These are phyloP conservation scores for Bungarus multicinctus DNA, from an alignment of 2,113 vertebrate genomes.

Conservation along the genomic window DNA sequence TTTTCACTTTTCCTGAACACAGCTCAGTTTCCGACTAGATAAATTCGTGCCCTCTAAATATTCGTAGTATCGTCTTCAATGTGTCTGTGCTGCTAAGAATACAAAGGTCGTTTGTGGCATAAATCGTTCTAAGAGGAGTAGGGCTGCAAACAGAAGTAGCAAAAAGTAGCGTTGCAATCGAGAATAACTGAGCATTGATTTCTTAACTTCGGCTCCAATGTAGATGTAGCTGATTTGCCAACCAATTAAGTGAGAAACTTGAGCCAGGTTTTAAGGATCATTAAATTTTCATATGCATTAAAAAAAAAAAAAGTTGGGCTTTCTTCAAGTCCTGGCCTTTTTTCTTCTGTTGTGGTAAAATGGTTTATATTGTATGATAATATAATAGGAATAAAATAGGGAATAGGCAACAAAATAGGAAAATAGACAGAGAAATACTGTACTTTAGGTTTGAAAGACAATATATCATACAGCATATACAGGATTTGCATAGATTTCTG, in stretches of 20 bases:
- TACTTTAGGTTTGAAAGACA: background rate
- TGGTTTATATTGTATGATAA: background rate
- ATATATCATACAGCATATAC: background rate
- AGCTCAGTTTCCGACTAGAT: background rate
- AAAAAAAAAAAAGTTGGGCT: background rate
- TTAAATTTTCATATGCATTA: background rate
- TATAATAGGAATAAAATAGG: no score
- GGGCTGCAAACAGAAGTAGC: background rate
- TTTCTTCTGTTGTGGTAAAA: background rate
- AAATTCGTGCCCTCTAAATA: background rate
- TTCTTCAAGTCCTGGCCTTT: background rate
- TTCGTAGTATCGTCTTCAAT: conserved; percentile 2
- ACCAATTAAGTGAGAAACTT: background rate
- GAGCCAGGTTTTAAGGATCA: background rate
- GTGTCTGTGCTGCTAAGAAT: background rate
- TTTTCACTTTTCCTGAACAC: background rate
- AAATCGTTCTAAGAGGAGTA: background rate
- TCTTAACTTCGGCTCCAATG: background rate
- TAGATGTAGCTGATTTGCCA: background rate
- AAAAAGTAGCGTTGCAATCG: background rate
- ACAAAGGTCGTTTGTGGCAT: background rate
- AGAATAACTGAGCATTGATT: background rate
- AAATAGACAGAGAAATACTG: background rate
- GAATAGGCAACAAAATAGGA: background rate
- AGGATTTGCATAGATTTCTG: rapidly evolving